Percentiles rank a stretch among this genome's conserved stretches.
These are phyloP conservation scores for Antennarius striatus DNA, from an alignment of 2,113 vertebrate genomes.

Conservation along the genomic window DNA sequence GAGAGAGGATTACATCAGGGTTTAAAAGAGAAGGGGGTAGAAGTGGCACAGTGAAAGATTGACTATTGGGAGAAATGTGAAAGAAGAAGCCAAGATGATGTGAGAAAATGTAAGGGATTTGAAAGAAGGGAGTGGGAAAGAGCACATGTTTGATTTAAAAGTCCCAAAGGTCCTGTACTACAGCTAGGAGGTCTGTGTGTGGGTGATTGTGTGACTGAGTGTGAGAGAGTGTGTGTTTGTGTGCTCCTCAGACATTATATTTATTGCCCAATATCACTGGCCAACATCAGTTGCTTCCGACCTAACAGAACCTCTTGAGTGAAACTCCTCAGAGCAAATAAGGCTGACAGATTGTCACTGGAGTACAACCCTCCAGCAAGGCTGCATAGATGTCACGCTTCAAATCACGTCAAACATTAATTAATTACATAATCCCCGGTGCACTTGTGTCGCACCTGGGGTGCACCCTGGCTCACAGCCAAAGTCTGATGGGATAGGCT, in stretches of 20 bases:
- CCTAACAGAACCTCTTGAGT: background rate
- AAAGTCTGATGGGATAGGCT: too few relatives aligned
- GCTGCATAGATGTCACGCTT: too few relatives aligned
- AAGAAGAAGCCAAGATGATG: conserved; percentile 47
- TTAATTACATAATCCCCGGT: too few relatives aligned
- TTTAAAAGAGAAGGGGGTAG: background rate
- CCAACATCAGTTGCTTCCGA: conserved; percentile 1
- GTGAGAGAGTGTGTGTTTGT: conserved; percentile 27
- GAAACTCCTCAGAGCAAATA: background rate
- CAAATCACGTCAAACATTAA: too few relatives aligned
- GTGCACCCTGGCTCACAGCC: too few relatives aligned
- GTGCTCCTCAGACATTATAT: background rate
- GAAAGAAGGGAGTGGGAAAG: conserved; percentile 33
- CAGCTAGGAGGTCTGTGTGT: conserved; percentile 46
- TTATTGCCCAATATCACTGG: too few relatives aligned
- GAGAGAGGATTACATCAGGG: conserved; percentile 29
- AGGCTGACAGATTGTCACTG: too few relatives aligned
- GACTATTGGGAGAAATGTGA: conserved; percentile 43
- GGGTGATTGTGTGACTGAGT: conserved; percentile 1
- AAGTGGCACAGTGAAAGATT: conserved; percentile 33
- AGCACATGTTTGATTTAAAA: conserved; percentile 53
- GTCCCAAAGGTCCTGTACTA: conserved; percentile 46
- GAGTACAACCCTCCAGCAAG: too few relatives aligned
- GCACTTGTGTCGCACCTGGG: too few relatives aligned
- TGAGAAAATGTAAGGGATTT: conserved; percentile 43